A percentile compares a stretch with the other conserved stretches of the same genome.
phyloP scores from a whole-genome alignment of 1,140 invertebrate genomes.

The Diorhabda sublineata region DNA sequence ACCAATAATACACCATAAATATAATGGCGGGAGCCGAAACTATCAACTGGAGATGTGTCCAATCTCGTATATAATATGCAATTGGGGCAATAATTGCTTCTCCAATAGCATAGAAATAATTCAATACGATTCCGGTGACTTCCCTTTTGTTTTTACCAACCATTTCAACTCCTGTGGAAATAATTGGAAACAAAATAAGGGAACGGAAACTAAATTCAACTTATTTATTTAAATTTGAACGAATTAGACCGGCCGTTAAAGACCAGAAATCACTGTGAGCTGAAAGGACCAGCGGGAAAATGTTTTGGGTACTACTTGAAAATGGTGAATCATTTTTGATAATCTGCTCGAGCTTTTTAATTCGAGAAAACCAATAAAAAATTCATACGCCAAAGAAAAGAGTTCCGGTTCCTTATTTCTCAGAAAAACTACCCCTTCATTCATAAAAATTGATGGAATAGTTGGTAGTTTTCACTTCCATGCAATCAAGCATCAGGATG shows the following conservation, averaged over 20 bases:
- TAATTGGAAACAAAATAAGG: background rate
- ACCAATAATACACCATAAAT: constrained; percentile 58
- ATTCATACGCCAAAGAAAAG: too few relatives aligned
- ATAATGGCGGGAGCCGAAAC: constrained; percentile 55
- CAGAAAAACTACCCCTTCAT: too few relatives aligned
- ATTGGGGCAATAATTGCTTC: constrained; percentile 57
- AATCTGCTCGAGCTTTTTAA: too few relatives aligned
- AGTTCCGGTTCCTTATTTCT: too few relatives aligned
- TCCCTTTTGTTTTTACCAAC: constrained; percentile 60
- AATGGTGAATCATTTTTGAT: too few relatives aligned
- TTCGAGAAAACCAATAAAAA: too few relatives aligned
- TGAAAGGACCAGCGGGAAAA: background rate
- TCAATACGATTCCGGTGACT: constrained; percentile 59
- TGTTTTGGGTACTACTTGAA: background rate
- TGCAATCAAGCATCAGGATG: too few relatives aligned
- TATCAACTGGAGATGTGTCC: constrained; percentile 56
- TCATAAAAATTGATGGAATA: too few relatives aligned
- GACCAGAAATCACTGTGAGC: too few relatives aligned
- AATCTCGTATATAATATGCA: constrained; percentile 57
- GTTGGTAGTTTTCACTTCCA: too few relatives aligned
- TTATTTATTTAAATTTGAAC: background rate
- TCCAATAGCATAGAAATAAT: constrained; percentile 64
- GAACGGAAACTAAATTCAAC: background rate
- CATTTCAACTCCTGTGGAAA: constrained; percentile 58
- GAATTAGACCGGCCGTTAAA: too few relatives aligned